Percentiles rank a stretch among this genome's conserved stretches.
Conservation (phyloP, 1,140 invertebrate genomes). For the Sycobia sp. region DNA sequence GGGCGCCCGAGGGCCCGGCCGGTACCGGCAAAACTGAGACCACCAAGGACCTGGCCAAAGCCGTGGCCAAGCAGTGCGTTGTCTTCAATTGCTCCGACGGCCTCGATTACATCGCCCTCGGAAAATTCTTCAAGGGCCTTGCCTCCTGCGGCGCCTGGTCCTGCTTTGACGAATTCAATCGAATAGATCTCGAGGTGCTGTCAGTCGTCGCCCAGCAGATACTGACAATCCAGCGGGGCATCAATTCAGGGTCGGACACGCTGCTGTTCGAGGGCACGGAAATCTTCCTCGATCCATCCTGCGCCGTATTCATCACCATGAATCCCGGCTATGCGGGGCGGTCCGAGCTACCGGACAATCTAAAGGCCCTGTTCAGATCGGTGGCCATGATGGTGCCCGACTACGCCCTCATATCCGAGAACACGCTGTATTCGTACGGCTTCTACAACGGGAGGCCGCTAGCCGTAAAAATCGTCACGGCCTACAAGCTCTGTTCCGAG, state of each 20-base stretch:
- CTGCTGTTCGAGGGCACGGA: constrained; percentile 92
- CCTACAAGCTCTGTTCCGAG: constrained; percentile 91
- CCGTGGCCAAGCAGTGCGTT: constrained; percentile 94
- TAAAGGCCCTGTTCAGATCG: constrained; percentile 91
- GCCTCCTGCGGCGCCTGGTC: constrained; percentile 97
- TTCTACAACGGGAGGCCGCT: constrained; percentile 89
- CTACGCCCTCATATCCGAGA: constrained; percentile 93
- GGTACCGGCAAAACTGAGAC: constrained; percentile 97
- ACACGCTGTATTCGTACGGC: constrained; percentile 89
- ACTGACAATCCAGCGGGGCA: constrained; percentile 76
- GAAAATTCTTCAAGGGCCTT: constrained; percentile 96
- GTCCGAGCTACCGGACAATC: constrained; percentile 89
- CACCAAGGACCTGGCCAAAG: constrained; percentile 95
- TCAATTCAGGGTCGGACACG: constrained; percentile 77
- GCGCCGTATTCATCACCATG: constrained; percentile 96
- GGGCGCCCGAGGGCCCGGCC: constrained; percentile 93
- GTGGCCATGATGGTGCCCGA: constrained; percentile 99
- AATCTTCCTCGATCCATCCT: constrained; percentile 83
- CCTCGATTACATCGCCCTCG: constrained; percentile 89
- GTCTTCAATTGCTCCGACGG: constrained; percentile 97
- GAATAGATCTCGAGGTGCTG: constrained; percentile 83
- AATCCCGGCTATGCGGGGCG: constrained; percentile 92
- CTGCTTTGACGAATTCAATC: constrained; percentile 96
- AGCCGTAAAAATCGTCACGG: constrained; percentile 92
- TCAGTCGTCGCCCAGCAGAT: constrained; percentile 94